Conservation (phyloP, 2,113 vertebrate genomes). For the Calonectris borealis region DNA sequence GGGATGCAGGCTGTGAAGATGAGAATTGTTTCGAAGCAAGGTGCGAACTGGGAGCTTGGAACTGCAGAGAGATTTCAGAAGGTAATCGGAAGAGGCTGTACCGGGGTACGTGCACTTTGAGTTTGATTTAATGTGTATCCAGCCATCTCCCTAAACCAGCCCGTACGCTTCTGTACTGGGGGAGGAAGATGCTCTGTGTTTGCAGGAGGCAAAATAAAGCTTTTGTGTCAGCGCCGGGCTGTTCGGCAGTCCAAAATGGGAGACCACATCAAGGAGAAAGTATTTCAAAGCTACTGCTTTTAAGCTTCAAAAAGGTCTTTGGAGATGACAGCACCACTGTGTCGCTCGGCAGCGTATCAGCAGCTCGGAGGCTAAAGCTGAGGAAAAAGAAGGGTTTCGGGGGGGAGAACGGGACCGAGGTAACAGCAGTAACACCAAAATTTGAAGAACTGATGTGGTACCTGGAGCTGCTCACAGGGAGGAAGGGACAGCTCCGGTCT, state of each 20-base stretch:
- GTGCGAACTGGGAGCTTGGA: background rate
- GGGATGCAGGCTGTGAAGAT: background rate
- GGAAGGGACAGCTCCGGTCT: background rate
- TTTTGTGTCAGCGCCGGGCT: background rate
- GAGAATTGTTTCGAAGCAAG: background rate
- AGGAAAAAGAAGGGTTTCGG: background rate
- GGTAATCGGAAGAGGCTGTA: background rate
- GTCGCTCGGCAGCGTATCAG: background rate
- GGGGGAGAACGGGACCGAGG: background rate
- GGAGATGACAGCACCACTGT: background rate
- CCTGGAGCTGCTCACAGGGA: background rate
- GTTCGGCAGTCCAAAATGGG: background rate
- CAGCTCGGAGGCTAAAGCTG: background rate
- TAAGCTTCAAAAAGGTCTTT: background rate
- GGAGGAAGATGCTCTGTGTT: background rate
- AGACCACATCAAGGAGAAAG: background rate
- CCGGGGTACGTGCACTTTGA: background rate
- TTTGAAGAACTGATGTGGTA: background rate
- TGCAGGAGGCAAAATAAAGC: background rate
- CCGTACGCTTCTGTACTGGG: background rate
- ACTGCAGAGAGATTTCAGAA: background rate
- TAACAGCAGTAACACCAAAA: background rate
- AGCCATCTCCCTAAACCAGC: background rate
- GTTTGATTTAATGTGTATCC: background rate
- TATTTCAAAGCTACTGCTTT: conserved; percentile 1